Conservation (phyloP, 1,140 invertebrate species). For the Homalodisca vitripennis region DNA sequence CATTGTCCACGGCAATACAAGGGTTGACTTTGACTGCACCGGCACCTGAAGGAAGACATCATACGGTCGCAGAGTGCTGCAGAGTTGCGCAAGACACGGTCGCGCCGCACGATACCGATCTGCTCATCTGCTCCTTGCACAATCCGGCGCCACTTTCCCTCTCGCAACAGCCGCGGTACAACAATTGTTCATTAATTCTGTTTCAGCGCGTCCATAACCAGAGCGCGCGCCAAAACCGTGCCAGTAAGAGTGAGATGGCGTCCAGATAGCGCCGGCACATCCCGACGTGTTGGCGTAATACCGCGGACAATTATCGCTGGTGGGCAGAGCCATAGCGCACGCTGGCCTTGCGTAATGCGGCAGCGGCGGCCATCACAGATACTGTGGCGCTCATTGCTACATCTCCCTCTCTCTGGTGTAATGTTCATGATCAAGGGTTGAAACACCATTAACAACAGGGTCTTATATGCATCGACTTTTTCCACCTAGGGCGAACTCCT, state of each 20-base stretch:
- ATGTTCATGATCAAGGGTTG: too few species aligned
- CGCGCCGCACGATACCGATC: conserved; percentile 10
- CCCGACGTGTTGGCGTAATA: neutral
- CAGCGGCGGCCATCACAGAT: too few species aligned
- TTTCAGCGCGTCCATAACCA: conserved; percentile 16
- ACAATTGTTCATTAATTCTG: conserved; percentile 31
- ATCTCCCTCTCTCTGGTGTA: too few species aligned
- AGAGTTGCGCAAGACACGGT: neutral
- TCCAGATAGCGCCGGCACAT: neutral
- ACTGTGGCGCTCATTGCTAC: too few species aligned
- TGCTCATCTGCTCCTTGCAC: conserved; percentile 19
- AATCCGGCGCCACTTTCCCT: conserved; percentile 23
- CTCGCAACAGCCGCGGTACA: conserved; percentile 27
- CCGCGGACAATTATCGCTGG: neutral
- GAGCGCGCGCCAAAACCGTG: neutral
- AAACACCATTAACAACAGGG: too few species aligned
- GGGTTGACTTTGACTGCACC: too few species aligned
- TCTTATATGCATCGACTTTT: too few species aligned
- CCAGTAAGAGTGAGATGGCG: conserved; percentile 8
- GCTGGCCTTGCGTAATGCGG: neutral
- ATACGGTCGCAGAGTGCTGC: too few species aligned
- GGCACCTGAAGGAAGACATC: neutral
- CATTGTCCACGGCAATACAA: too few species aligned
- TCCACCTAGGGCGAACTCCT: too few species aligned
- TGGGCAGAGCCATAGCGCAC: neutral